Conservation (phyloP, 2,797 vertebrate species). For the Eurystomus glaucurus region DNA sequence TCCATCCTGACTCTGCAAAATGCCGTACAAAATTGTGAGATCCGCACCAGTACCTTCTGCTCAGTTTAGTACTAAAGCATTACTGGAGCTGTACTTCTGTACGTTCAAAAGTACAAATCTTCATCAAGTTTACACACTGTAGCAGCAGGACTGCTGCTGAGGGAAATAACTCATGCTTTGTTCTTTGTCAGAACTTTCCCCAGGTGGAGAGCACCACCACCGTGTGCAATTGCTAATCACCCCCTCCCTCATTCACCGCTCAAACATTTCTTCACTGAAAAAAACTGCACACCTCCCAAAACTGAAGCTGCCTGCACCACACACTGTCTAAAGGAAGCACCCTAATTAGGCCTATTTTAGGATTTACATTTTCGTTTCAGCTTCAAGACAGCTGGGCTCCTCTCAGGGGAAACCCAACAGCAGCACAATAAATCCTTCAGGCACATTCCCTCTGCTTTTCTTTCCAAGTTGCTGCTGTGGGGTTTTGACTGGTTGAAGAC, state of each 20-base stretch:
- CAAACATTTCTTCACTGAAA: neutral
- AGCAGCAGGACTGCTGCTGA: neutral
- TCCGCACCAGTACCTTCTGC: neutral
- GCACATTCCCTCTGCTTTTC: neutral
- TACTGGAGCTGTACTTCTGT: neutral
- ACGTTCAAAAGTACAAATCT: neutral
- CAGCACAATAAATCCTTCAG: constrained; percentile 52
- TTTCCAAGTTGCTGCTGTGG: neutral
- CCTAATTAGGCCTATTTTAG: constrained; percentile 53
- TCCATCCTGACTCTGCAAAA: constrained; percentile 22
- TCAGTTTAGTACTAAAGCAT: neutral
- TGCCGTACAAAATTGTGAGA: neutral
- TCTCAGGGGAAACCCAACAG: constrained; percentile 27
- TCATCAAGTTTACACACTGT: neutral
- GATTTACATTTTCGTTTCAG: constrained; percentile 76
- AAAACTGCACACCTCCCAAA: neutral
- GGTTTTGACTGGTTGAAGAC: neutral
- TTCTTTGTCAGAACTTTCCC: neutral
- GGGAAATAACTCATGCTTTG: neutral
- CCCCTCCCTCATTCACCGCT: neutral
- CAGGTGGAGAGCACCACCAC: constrained; percentile 6
- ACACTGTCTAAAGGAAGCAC: constrained; percentile 50
- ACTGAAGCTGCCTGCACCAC: neutral
- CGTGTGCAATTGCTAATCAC: neutral
- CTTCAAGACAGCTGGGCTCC: constrained; percentile 62